Evolutionary conservation across 2,797 vertebrate species (phyloP), one percentile per base, ranked within the genome.

Genomic region (Lepidocolaptes lacrymiger): DNA sequence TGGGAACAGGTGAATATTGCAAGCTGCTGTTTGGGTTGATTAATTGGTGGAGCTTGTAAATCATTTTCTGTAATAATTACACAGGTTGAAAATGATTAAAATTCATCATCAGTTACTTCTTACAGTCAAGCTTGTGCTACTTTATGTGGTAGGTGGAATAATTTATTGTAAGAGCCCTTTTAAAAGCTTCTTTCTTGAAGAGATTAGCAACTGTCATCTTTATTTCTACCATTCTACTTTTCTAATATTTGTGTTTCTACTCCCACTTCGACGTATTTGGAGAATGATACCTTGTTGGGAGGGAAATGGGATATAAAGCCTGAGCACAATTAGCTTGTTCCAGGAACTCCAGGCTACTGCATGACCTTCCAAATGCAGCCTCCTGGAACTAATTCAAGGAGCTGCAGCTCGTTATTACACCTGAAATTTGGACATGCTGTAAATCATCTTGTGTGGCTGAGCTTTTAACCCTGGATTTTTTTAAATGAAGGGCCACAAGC

Each of bases 101-200:
- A 91, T 93, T 91, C 34, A 41, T 55, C 6, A 3, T 89, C 62
- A 58, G 32, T 46, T 72, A 67, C 77, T 87, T 49, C 74, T 82
- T 27, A 13, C 3, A 87, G 77, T 49, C 58, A 37, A 9, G 28
- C 69, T 78, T 89, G 37, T 71, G 69, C 62, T 81, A 46, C 48
- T 92, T 87, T 41, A 52, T 75, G 51, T 46, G 67, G 87, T 92
- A 95, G 91, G 89, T 91, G 91, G 91, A 96, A 91, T 92, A 81
- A 81, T 84, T 91, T 88, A 49, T 78, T 84, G 52, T 44, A 44
- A 78, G 86, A 83, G 28, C 83, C 61, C n/a, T 14, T 76, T 88
- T 69, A 71, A 93, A 93, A 86, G 37, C 62, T 68, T 81, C 30
- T 62, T 62, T 78, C 62, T 72, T 49, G 34, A 63, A 27, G 74